Percentiles rank a stretch among this genome's conserved stretches.
These are phyloP conservation scores for Hemiprocne comata DNA, from an alignment of 2,113 vertebrate genomes.

Conservation along the genomic window DNA sequence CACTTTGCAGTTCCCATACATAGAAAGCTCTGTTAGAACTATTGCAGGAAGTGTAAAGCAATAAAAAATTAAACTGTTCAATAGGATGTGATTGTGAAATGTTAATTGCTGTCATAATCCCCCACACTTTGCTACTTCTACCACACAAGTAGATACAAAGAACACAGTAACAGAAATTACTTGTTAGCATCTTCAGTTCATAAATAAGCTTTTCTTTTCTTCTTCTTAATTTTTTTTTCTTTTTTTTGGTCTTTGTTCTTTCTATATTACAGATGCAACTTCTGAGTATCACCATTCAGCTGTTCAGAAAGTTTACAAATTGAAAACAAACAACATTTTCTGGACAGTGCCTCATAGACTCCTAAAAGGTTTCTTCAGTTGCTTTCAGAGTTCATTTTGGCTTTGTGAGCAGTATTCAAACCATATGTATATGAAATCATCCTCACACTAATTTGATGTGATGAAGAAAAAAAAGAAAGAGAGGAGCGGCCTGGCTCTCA, in stretches of 20 bases:
- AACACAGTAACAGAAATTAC: background rate
- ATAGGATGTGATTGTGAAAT: background rate
- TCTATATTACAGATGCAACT: background rate
- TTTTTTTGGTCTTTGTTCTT: background rate
- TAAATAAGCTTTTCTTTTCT: background rate
- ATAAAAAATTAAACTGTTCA: background rate
- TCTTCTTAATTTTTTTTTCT: no score
- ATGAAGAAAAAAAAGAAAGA: background rate
- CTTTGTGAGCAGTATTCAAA: slow-evolving; percentile 43
- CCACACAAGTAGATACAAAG: background rate
- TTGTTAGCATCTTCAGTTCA: background rate
- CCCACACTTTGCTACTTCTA: background rate
- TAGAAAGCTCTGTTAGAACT: background rate
- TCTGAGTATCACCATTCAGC: background rate
- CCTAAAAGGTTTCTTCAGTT: slow-evolving; percentile 13
- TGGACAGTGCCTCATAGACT: background rate
- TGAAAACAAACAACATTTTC: background rate
- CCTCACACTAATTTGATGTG: slow-evolving; percentile 39
- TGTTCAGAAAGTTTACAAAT: background rate
- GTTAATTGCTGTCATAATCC: slow-evolving; percentile 1
- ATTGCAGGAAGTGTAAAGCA: background rate
- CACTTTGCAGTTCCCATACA: background rate
- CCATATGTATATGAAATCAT: slow-evolving; percentile 66
- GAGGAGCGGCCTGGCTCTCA: slow-evolving; percentile 10
- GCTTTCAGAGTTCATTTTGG: slow-evolving; percentile 12